Evolutionary conservation across 2,797 vertebrate genomes (phyloP).

Genomic region (Coreius guichenoti): DNA sequence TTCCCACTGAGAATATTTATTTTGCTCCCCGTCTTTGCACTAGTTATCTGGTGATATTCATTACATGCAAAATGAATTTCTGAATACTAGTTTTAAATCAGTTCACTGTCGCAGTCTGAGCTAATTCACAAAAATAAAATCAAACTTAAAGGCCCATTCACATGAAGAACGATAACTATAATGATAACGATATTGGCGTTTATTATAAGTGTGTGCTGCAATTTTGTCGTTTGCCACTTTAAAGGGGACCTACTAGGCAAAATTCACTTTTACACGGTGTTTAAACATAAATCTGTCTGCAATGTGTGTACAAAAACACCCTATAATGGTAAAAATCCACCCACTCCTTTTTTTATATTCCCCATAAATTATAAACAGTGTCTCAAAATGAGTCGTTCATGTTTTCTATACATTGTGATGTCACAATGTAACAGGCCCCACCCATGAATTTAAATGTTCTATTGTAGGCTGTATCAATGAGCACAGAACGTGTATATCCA

Average conservation of each 20-base stretch:
- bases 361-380: no score
- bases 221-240: not conserved
- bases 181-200: not conserved
- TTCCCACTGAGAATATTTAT: not conserved
- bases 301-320: not conserved
- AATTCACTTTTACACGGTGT: no score
- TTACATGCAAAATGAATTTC: not conserved
- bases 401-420: no score
- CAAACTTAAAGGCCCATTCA: not conserved
- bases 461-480: no score
- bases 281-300: not conserved
- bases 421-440: no score
- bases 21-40: not conserved
- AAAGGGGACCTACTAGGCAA: not conserved
- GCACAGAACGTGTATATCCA: no score
- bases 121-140: not conserved
- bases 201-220: not conserved
- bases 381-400: no score
- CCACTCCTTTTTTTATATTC: no score
- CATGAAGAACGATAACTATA: not conserved
- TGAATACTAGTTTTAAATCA: not conserved
- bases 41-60: conserved; percentile 2
- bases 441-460: no score
- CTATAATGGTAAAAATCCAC: not conserved
- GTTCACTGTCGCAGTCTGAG: not conserved